Base-by-base conservation (phyloP, 1,140 invertebrate genomes). In the Wiebesia pumilae region DNA sequence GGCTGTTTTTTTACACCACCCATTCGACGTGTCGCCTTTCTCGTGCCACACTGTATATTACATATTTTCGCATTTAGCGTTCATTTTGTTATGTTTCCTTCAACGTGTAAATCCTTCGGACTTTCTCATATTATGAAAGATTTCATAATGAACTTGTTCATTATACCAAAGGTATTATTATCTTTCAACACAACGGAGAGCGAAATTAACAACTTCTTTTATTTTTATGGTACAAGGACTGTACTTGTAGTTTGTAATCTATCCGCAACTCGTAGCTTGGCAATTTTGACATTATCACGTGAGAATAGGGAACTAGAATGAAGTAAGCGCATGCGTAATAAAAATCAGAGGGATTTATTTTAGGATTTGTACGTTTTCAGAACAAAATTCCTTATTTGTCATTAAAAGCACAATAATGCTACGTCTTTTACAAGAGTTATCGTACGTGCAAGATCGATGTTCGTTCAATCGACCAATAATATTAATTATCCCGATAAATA, bases 1-100 rank as follows among this genome's bases (percentile, higher is more conserved):
- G 79, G 62, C 79, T 75, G 7, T 43, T 81, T 38, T 79, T 80
- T 80, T 80, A 80, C 33, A 38, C 35, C n/a, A 58, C 19, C 7
- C 1, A 21, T 21, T 75, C n/a, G 35, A 40, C 71, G 35, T n/a
- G n/a, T 58, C 43, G 43, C 24, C 27, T 43, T 81, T 43, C 71
- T 43, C 7, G 71, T 43, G 38, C 40, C 24, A 14, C 38, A n/a
- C 30, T 12, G 0, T 19, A 19, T 27, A 62, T 62, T 62, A 27
- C 10, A 62, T 62, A 4, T 62, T 27, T 62, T 14, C 43, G 14
- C 6, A 47, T 65, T 65, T 65, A 7, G 12, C n/a, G 1, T 38
- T 24, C 12, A 21, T 35, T 6, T 2, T 0, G 40, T 7, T 71
- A 38, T 21, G 0, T 71, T 38, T 71, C 1, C 19, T 19, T 71